Conservation (phyloP, 2,797 vertebrate genomes). For the Enteromius paludinosus region DNA sequence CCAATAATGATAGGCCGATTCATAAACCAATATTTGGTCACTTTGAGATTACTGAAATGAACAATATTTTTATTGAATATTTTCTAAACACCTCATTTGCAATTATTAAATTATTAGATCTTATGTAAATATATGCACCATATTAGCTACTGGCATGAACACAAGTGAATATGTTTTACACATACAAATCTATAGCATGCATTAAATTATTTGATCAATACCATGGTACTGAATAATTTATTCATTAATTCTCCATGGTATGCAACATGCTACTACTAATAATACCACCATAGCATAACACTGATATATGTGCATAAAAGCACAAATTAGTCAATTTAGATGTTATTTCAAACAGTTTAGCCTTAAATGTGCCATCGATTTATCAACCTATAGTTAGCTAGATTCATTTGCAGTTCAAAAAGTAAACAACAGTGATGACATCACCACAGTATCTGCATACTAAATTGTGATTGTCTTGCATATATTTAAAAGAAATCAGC, state of each 20-base stretch:
- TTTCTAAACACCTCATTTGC: not conserved
- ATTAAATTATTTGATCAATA: not conserved
- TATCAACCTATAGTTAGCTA: not conserved
- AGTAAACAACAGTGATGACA: not conserved
- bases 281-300: not conserved
- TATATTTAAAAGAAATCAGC: not conserved
- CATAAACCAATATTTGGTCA: not conserved
- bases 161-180: not conserved
- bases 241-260: not conserved
- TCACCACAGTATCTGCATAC: not conserved
- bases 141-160: not conserved
- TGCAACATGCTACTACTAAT: not conserved
- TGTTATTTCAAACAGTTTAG: not conserved
- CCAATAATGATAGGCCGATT: too few relatives aligned
- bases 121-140: not conserved
- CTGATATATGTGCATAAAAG: not conserved
- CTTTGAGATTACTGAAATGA: not conserved
- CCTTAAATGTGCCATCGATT: not conserved
- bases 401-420: not conserved
- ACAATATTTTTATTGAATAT: not conserved
- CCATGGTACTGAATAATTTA: not conserved
- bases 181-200: not conserved
- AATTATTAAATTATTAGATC: not conserved
- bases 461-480: not conserved
- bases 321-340: not conserved